Evolutionary conservation across 2,888 invertebrate genomes (phyloP).

Genomic region (Gerris lacustris): DNA sequence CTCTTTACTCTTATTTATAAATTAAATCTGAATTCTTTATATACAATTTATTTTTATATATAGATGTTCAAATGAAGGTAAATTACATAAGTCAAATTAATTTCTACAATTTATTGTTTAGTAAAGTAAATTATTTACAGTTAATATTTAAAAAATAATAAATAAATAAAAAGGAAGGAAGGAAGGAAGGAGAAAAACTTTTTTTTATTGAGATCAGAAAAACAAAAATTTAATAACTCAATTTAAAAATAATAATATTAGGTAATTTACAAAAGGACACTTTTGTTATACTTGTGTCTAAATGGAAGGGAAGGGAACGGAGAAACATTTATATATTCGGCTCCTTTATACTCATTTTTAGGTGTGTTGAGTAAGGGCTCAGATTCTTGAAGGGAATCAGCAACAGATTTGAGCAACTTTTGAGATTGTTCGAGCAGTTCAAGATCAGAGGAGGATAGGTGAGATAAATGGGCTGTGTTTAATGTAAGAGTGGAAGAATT

Average conservation of each 20-base stretch:
- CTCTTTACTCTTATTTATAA: too few relatives aligned
- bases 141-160: too few relatives aligned
- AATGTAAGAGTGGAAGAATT: neutral
- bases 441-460: neutral
- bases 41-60: too few relatives aligned
- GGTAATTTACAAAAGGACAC: neutral
- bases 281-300: neutral
- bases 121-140: too few relatives aligned
- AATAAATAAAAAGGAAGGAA: too few relatives aligned
- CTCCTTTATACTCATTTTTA: neutral
- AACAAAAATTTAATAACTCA: neutral
- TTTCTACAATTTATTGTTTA: too few relatives aligned
- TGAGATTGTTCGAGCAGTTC: neutral
- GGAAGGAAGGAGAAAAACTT: too few relatives aligned
- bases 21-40: too few relatives aligned
- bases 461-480: neutral
- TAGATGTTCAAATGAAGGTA: too few relatives aligned
- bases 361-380: neutral
- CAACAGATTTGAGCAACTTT: neutral
- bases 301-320: neutral
- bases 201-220: neutral
- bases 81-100: too few relatives aligned
- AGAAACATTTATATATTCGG: neutral
- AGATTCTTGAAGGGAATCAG: constrained; percentile 2
- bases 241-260: neutral